Conservation (phyloP, 1,140 invertebrate species). For the Hypsibius dujardini region DNA sequence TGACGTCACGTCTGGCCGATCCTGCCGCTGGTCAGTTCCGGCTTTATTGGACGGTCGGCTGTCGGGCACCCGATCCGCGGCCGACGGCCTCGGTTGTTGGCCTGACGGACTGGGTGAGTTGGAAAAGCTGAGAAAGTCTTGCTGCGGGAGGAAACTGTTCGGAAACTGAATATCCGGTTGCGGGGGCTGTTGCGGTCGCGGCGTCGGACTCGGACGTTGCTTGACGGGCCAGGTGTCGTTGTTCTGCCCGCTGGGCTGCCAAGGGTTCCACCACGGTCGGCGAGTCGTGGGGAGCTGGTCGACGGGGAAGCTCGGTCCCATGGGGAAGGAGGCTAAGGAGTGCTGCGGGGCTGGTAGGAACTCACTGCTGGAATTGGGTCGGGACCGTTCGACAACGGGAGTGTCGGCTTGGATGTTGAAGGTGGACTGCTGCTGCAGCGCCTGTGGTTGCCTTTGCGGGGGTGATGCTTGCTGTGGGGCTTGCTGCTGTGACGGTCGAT, state of each 20-base stretch:
- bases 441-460: background rate
- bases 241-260: constrained; percentile 9
- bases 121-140: constrained; percentile 2
- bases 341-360: background rate
- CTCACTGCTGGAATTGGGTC: background rate
- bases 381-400: background rate
- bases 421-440: background rate
- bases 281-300: background rate
- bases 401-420: constrained; percentile 10
- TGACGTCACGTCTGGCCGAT: background rate
- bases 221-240: constrained; percentile 14
- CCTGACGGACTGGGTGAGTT: background rate
- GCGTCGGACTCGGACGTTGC: background rate
- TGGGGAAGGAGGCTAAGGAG: background rate
- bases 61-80: background rate
- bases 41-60: background rate
- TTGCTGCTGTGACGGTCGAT: too few species aligned
- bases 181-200: background rate
- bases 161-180: background rate
- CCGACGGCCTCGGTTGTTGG: background rate
- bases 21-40: background rate
- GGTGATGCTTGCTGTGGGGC: background rate
- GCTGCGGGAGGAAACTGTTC: background rate
- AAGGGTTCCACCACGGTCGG: constrained; percentile 16
- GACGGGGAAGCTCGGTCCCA: constrained; percentile 9